Percentiles rank a stretch among this genome's conserved stretches.
Conservation (phyloP, 2,113 vertebrate genomes). For the Tetraodon nigroviridis region DNA sequence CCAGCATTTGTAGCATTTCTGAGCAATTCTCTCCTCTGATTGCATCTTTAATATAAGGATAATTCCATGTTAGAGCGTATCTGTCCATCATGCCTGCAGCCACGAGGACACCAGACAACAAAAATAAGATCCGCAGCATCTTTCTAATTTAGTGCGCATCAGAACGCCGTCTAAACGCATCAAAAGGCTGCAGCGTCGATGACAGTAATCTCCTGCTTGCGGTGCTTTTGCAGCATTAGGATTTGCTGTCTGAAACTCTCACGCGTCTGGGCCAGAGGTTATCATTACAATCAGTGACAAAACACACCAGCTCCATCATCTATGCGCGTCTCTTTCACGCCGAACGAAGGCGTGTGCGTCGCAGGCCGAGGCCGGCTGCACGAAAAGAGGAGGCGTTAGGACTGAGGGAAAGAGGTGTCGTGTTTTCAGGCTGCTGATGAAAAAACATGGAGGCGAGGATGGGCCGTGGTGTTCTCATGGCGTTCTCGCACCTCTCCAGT, state of each 20-base stretch:
- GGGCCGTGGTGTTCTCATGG: slow-evolving; percentile 44
- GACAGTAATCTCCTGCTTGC: not conserved
- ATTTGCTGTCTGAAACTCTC: slow-evolving; percentile 7
- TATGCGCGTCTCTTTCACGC: not conserved
- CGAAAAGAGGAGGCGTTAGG: slow-evolving; percentile 35
- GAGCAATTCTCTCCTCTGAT: no score
- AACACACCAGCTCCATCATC: not conserved
- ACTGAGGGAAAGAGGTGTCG: slow-evolving; percentile 34
- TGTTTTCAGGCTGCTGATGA: slow-evolving; percentile 61
- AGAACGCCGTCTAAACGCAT: no score
- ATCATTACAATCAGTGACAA: slow-evolving; percentile 31
- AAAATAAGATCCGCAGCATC: no score
- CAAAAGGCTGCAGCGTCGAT: no score
- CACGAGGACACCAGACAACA: no score
- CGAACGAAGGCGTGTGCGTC: slow-evolving; percentile 14
- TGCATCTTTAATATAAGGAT: no score
- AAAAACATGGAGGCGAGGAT: slow-evolving; percentile 57
- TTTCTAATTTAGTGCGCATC: no score
- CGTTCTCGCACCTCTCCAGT: slow-evolving; percentile 24
- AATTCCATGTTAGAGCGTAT: no score
- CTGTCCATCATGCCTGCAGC: no score
- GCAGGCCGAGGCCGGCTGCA: slow-evolving; percentile 39
- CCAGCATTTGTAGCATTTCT: no score
- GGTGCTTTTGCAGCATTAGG: slow-evolving; percentile 5
- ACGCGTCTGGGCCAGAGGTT: slow-evolving; percentile 20